phyloP scores from a whole-genome alignment of 1,140 invertebrate species.

The Scaptomyza hsui region DNA sequence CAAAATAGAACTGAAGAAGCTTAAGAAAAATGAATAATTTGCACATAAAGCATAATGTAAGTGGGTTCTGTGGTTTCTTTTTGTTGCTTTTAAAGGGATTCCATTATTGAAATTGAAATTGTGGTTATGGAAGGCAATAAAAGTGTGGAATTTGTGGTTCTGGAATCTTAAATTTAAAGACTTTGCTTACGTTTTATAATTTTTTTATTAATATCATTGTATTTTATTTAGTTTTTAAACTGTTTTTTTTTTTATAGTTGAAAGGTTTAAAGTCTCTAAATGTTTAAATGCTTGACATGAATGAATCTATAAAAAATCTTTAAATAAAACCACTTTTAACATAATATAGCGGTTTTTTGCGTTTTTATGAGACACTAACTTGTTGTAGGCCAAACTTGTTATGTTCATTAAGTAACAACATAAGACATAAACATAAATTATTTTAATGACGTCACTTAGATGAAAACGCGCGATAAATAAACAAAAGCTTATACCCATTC shows the following conservation, averaged over 20 bases:
- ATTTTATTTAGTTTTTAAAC: too few species aligned
- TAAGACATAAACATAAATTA: constrained; percentile 26
- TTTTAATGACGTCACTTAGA: constrained; percentile 3
- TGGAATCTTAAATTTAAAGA: not conserved
- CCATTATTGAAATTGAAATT: constrained; percentile 41
- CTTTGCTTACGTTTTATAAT: too few species aligned
- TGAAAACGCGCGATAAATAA: not conserved
- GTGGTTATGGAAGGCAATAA: constrained; percentile 10
- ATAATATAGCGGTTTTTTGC: not conserved
- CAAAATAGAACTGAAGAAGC: not conserved
- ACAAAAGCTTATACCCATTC: constrained; percentile 17
- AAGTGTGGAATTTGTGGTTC: not conserved
- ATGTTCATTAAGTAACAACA: constrained; percentile 1
- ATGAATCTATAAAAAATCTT: not conserved
- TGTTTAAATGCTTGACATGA: not conserved
- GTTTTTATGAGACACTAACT: not conserved
- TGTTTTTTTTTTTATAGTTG: not conserved
- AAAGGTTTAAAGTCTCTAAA: not conserved
- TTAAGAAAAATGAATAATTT: constrained; percentile 33
- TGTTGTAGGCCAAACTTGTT: constrained; percentile 4
- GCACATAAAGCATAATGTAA: constrained; percentile 34
- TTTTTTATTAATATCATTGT: too few species aligned
- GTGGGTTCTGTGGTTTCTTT: constrained; percentile 29
- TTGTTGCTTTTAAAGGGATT: constrained; percentile 11
- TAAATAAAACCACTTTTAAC: not conserved